Evolutionary conservation across 23 tunicate genomes (phyloP).

Genomic region (Aplidium turbinatum): DNA sequence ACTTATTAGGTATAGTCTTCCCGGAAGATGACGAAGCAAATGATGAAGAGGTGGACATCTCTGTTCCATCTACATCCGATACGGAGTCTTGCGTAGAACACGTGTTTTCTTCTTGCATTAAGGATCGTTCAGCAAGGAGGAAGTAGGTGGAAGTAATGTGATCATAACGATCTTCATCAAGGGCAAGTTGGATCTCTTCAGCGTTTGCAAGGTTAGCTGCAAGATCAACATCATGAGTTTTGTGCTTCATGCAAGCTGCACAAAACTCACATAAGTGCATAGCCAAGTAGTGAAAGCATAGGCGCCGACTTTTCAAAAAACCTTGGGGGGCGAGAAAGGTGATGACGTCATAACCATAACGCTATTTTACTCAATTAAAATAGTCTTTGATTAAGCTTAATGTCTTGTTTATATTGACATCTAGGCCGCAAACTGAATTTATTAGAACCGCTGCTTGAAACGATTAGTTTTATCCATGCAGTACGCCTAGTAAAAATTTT

Average conservation of each 20-base stretch:
- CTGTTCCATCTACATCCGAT: constrained; percentile 9
- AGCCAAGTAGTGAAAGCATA: too few species aligned
- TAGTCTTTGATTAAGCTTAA: too few species aligned
- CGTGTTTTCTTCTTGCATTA: constrained; percentile 37
- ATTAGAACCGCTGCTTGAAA: too few species aligned
- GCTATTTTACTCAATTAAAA: too few species aligned
- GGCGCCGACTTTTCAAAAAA: too few species aligned
- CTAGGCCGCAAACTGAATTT: too few species aligned
- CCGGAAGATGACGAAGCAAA: not conserved
- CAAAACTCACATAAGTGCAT: too few species aligned
- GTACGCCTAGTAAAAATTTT: too few species aligned
- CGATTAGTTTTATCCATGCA: too few species aligned
- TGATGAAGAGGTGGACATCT: not conserved
- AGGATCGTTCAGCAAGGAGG: constrained; percentile 74
- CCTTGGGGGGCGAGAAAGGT: too few species aligned
- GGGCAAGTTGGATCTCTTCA: constrained; percentile 69
- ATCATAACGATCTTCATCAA: constrained; percentile 77
- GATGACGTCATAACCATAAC: too few species aligned
- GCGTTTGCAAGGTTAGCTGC: constrained; percentile 55
- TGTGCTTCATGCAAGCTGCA: not conserved
- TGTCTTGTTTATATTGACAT: too few species aligned
- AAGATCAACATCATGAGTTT: not conserved
- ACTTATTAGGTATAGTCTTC: not conserved
- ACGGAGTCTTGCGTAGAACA: not conserved
- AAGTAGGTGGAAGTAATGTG: constrained; percentile 95